Evolutionary conservation across 2,888 invertebrate genomes (phyloP).

Genomic region (Asteroscopus sphinx): DNA sequence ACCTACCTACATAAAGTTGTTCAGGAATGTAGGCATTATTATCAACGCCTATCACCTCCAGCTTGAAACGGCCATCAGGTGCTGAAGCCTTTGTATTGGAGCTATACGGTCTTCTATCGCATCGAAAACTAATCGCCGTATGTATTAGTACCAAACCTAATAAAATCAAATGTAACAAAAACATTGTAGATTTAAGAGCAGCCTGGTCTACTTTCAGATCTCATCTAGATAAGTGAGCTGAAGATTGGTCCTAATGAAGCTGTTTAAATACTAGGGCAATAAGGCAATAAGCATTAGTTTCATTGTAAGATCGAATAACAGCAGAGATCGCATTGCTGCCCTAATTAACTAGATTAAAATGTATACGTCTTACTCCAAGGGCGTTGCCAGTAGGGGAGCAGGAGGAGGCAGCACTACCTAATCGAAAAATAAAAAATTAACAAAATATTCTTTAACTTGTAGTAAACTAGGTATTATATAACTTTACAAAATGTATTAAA

Average conservation of each 20-base stretch:
- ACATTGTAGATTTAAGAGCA: constrained; percentile 19
- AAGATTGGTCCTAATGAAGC: not conserved
- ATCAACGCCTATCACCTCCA: constrained; percentile 69
- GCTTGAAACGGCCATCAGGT: constrained; percentile 79
- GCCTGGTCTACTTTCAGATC: constrained; percentile 4
- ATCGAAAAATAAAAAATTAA: too few species aligned
- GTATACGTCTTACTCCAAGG: constrained; percentile 38
- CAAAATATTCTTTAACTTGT: too few species aligned
- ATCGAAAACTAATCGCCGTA: constrained; percentile 68
- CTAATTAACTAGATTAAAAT: constrained; percentile 55
- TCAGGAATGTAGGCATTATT: constrained; percentile 79
- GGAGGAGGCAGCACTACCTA: too few species aligned
- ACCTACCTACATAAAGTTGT: constrained; percentile 78
- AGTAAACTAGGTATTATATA: too few species aligned
- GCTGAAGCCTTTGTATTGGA: constrained; percentile 73
- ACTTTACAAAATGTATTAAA: too few species aligned
- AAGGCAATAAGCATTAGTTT: constrained; percentile 11
- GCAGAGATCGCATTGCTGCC: constrained; percentile 40
- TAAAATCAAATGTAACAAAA: constrained; percentile 5
- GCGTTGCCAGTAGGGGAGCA: not conserved
- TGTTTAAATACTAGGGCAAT: constrained; percentile 33
- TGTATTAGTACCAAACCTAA: constrained; percentile 10
- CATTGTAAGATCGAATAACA: constrained; percentile 37
- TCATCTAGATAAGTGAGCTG: constrained; percentile 1
- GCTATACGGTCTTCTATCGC: constrained; percentile 81